Base-by-base conservation (phyloP, 2,113 vertebrate species). In the Rhinoderma darwinii region DNA sequence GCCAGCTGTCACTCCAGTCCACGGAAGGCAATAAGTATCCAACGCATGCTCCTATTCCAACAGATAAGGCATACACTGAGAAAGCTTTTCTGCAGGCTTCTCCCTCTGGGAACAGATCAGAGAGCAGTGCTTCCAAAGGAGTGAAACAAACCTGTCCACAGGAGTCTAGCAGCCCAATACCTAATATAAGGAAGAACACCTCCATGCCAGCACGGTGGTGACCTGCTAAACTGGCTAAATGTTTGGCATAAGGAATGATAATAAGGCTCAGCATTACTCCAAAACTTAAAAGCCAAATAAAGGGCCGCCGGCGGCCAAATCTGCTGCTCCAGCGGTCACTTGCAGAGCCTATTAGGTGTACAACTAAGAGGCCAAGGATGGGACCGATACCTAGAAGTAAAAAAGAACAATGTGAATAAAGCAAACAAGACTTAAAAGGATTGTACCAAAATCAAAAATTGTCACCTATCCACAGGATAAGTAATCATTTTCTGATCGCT, bases 141-240 rank as follows among this genome's bases (percentile, higher is more conserved):
- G 96, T 97, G 90, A 97, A 97, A 92, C 96, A 97, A 61, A 96
- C 95, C 90, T 97, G 96, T 63, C 96, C 96, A 0, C 96, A 97
- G 90, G 96, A 97, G 88, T 97, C 95, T 91, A 97, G 88, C 35
- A 97, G 76, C 3, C 94, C 94, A 15, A 96, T 92, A 0, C 95
- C 95, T 61, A 92, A 83, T 70, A 96, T 95, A 35, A 96, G 93
- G 88, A 97, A 94, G 10, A 93, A 79, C 37, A 96, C 84, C 88
- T 96, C 93, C 89, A 96, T 88, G 0, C 94, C 91, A 77, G 92
- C 92, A 18, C 91, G 17, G 0, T 89, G 50, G 12, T 86, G 86
- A 78, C 93, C 89, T 0, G 95, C 88, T 5, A 95, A 91, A 44
- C 90, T 39, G 0, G 95, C 94, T 88, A 96, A 90, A 86, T 88